Conservation (phyloP, 2,113 vertebrate genomes). For the Leptosomus discolor region DNA sequence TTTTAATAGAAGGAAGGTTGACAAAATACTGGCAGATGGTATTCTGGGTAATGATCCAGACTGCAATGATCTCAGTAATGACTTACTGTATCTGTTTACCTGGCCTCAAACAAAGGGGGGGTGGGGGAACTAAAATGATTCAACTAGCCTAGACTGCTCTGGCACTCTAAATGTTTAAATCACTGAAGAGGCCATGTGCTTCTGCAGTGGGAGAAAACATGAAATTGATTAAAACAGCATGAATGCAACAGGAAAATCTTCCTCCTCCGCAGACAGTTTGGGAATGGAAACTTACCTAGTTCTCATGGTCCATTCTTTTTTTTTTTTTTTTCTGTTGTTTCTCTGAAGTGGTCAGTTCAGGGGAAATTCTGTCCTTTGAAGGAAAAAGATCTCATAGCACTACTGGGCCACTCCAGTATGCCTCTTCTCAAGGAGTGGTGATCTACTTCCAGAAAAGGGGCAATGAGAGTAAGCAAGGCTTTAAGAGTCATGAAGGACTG, state of each 20-base stretch:
- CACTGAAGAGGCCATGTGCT: neutral
- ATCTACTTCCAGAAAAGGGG: neutral
- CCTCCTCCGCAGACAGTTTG: slow-evolving; percentile 7
- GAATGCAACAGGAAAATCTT: slow-evolving; percentile 27
- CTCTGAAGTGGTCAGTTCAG: neutral
- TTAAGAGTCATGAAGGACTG: neutral
- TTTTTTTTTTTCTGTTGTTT: neutral
- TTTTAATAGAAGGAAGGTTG: slow-evolving; percentile 65
- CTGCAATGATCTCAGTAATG: slow-evolving; percentile 55
- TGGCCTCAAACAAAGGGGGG: slow-evolving; percentile 24
- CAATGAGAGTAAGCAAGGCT: neutral
- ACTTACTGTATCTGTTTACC: slow-evolving; percentile 62
- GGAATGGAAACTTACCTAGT: slow-evolving; percentile 48
- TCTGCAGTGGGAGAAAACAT: slow-evolving; percentile 7
- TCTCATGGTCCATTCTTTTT: neutral
- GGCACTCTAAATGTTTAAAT: slow-evolving; percentile 23
- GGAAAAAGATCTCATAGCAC: neutral
- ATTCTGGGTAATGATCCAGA: slow-evolving; percentile 65
- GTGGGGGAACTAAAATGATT: neutral
- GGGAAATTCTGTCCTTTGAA: neutral
- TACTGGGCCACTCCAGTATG: neutral
- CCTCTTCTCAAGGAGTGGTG: neutral
- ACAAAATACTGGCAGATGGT: slow-evolving; percentile 58
- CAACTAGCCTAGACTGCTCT: neutral
- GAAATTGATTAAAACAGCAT: slow-evolving; percentile 34